Evolutionary conservation across 2,888 invertebrate species (phyloP).

Genomic region (Eurytoma californica): DNA sequence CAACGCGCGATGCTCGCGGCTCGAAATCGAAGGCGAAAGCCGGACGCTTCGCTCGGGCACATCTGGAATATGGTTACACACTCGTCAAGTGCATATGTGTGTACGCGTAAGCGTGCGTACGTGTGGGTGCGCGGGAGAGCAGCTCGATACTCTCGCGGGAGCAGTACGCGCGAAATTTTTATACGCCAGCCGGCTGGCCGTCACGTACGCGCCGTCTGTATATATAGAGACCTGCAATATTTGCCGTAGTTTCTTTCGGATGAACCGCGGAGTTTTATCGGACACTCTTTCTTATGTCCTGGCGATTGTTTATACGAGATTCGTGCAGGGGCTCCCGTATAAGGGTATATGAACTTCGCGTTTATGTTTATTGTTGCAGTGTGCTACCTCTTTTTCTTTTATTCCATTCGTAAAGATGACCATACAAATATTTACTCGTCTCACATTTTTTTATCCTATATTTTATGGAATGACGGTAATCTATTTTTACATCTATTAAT

Average conservation of each 20-base stretch:
- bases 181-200: background rate
- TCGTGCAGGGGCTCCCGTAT: background rate
- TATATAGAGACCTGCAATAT: background rate
- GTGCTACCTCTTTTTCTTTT: no score
- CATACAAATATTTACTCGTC: no score
- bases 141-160: slow-evolving; percentile 40
- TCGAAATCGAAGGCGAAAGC: slow-evolving; percentile 35
- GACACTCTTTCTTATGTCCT: slow-evolving; percentile 10
- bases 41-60: slow-evolving; percentile 8
- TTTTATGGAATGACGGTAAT: no score
- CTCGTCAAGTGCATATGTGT: slow-evolving; percentile 6
- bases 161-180: slow-evolving; percentile 45
- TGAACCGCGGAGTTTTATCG: slow-evolving; percentile 29
- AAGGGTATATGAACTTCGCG: no score
- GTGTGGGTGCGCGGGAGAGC: background rate
- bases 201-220: slow-evolving; percentile 21
- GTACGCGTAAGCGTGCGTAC: background rate
- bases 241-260: background rate
- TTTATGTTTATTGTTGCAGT: no score
- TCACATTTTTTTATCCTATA: no score
- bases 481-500: no score
- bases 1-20: background rate
- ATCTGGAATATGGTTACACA: slow-evolving; percentile 28
- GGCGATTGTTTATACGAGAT: slow-evolving; percentile 40
- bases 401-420: no score